Evolutionary conservation across 2,888 invertebrate species (phyloP).

Genomic region (Eudemis profundana): DNA sequence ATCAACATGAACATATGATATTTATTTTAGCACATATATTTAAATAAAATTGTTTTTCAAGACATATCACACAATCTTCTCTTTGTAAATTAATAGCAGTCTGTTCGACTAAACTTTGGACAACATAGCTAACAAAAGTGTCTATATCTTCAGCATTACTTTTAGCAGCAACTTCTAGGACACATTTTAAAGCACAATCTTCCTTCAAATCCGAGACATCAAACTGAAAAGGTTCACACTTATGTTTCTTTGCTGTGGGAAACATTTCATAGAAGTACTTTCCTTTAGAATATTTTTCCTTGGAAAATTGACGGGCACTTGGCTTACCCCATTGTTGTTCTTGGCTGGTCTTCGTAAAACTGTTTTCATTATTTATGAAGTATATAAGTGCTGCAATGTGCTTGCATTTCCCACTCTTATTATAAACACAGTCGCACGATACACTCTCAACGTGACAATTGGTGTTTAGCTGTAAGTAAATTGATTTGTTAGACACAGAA

Average conservation of each 20-base stretch:
- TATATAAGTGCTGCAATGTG: constrained; percentile 16
- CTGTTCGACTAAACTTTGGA: constrained; percentile 12
- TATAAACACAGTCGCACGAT: constrained; percentile 13
- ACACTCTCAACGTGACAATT: constrained; percentile 17
- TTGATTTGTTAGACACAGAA: constrained; percentile 17
- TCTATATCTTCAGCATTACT: constrained; percentile 5
- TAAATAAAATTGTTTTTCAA: not conserved
- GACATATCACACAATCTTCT: constrained; percentile 20
- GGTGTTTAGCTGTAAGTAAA: constrained; percentile 18
- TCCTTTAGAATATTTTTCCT: constrained; percentile 18
- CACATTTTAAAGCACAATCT: constrained; percentile 6
- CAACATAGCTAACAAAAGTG: constrained; percentile 10
- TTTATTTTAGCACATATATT: too few relatives aligned
- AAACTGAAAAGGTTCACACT: constrained; percentile 12
- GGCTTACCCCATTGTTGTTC: constrained; percentile 13
- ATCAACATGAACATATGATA: too few relatives aligned
- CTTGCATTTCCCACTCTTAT: constrained; percentile 18
- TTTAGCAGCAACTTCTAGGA: constrained; percentile 4
- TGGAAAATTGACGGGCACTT: constrained; percentile 17
- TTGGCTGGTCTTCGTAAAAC: constrained; percentile 1
- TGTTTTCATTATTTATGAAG: constrained; percentile 6
- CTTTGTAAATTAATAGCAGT: constrained; percentile 14
- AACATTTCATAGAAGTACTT: not conserved
- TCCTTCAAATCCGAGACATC: constrained; percentile 10
- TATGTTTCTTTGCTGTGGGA: constrained; percentile 7